Base-by-base conservation (phyloP, 2,113 vertebrate species). In the Rana temporaria region DNA sequence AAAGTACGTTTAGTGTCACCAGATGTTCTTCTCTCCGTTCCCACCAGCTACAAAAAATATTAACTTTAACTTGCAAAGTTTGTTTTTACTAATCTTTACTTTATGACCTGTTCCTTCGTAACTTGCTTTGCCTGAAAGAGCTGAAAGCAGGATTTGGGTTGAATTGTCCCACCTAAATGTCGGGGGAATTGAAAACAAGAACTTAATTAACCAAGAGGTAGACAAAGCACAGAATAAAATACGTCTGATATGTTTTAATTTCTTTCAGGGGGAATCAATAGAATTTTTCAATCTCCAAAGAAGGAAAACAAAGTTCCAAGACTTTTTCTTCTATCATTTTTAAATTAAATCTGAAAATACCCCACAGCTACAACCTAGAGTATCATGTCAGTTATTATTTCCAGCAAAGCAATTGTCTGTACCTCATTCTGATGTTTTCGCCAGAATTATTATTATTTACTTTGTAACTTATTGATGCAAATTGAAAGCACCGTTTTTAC, bases 161-260 rank as follows among this genome's bases (percentile, higher is more conserved):
- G 68, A 16, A 26, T 14, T 70, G 6, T 53, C 48, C 42, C 17
- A 12, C 14, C 68, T 16, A 48, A 53, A 53, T 53, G 65, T 68
- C n/a, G 34, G 42, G 68, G 68, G 68, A 70, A 70, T 53, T 70
- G 68, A 70, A 70, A 70, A 53, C 68, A 26, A 70, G 68, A 70
- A 70, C 42, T 22, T 70, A 70, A 70, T 70, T 53, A 70, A 24
- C 68, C 24, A 53, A 52, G 20, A 70, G 48, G 65, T 53, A 69
- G 38, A 22, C 34, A 69, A 69, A 69, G 67, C 22, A 52, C 67
- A 48, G 48, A 69, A 20, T 72, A 53, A 72, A 22, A 62, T 62
- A 62, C 9, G 20, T 62, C 19, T 62, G 59, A 62, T 19, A 62
- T 62, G 52, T 55, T 56, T 57, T 56, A 68, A 48, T 72, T 70